phyloP scores from a whole-genome alignment of 2,888 invertebrate species.

The Sminthurides aquaticus region DNA sequence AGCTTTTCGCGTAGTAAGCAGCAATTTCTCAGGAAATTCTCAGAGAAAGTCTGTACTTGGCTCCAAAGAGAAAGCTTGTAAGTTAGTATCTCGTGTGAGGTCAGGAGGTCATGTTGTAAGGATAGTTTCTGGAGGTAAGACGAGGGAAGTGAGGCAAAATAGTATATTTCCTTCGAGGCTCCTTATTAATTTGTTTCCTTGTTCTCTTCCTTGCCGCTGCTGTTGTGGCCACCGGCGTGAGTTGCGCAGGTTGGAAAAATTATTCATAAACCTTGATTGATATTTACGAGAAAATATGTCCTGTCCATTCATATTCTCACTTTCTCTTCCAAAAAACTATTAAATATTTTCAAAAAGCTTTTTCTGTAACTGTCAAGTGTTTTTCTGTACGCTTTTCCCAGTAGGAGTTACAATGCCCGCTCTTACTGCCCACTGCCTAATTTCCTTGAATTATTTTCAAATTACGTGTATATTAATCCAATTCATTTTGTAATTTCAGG shows the following conservation, averaged over 20 bases:
- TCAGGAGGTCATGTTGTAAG: background rate
- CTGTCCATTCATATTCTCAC: slow-evolving; percentile 2
- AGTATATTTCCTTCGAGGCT: background rate
- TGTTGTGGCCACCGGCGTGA: slow-evolving; percentile 11
- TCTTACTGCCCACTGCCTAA: no score
- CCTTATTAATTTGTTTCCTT: background rate
- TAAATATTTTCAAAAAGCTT: slow-evolving; percentile 1
- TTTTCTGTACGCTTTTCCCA: background rate
- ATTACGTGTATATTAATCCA: background rate
- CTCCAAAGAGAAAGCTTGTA: background rate
- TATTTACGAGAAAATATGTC: slow-evolving; percentile 36
- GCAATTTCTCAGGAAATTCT: no score
- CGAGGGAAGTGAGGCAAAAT: no score
- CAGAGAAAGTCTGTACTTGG: no score
- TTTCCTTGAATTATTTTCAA: no score
- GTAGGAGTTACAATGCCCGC: no score
- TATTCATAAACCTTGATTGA: slow-evolving; percentile 30
- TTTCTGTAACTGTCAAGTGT: background rate
- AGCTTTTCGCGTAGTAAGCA: no score
- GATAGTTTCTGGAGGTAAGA: background rate
- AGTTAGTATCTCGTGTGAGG: background rate
- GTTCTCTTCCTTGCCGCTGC: slow-evolving; percentile 10
- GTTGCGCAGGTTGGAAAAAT: slow-evolving; percentile 21
- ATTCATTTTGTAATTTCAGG: background rate
- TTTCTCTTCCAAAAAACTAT: background rate